Conservation (phyloP, 2,113 vertebrate species). For the Channa argus region DNA sequence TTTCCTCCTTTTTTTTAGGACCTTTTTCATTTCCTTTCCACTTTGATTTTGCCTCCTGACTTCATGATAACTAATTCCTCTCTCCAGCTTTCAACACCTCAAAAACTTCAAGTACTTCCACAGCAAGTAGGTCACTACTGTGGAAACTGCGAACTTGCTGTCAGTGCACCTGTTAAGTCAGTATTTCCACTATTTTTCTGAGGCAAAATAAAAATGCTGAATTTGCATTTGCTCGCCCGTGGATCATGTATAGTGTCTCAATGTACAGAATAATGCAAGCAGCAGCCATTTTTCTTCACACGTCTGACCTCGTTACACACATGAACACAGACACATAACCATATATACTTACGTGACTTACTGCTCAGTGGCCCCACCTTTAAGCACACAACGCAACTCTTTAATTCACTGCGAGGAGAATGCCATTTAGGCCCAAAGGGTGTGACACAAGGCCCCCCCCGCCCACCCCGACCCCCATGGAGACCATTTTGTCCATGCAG, state of each 20-base stretch:
- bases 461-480: no score
- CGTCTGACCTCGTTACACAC: slow-evolving; percentile 7
- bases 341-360: slow-evolving; percentile 22
- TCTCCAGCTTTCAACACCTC: no score
- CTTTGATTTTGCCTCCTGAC: no score
- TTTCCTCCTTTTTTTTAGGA: no score
- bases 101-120: no score
- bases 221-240: slow-evolving; percentile 17
- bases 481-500: not conserved
- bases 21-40: no score
- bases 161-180: slow-evolving; percentile 48
- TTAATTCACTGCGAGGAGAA: slow-evolving; percentile 54
- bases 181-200: slow-evolving; percentile 4
- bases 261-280: not conserved
- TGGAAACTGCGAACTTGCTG: no score
- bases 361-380: not conserved
- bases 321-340: slow-evolving; percentile 8
- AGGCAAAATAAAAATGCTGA: slow-evolving; percentile 29
- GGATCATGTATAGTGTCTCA: slow-evolving; percentile 13
- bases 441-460: not conserved
- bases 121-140: slow-evolving; percentile 43
- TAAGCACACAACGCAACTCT: slow-evolving; percentile 46
- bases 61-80: no score
- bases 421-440: slow-evolving; percentile 32
- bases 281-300: slow-evolving; percentile 1